Percentiles rank a stretch among this genome's conserved stretches.
phyloP scores from a whole-genome alignment of 2,113 vertebrate species.

The Egretta garzetta region DNA sequence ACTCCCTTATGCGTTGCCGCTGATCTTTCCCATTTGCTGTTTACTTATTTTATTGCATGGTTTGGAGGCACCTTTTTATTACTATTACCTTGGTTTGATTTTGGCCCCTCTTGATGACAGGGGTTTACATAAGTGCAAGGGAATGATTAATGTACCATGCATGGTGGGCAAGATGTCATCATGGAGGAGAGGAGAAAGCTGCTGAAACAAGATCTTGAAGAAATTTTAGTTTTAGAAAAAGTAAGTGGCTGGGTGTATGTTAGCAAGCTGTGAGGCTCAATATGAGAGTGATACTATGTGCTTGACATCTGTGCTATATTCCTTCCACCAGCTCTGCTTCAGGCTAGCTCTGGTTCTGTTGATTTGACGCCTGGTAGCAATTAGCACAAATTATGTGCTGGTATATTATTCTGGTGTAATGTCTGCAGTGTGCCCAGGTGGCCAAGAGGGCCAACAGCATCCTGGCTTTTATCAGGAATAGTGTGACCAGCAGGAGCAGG shows the following conservation, averaged over 20 bases:
- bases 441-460: not conserved
- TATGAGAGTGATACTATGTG: not conserved
- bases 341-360: not conserved
- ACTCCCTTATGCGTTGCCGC: not conserved
- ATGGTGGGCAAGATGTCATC: not conserved
- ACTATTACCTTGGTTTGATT: not conserved
- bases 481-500: not conserved
- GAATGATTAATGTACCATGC: not conserved
- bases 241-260: not conserved
- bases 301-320: not conserved
- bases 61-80: not conserved
- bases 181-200: not conserved
- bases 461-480: not conserved
- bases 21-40: not conserved
- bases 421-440: not conserved
- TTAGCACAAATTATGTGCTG: not conserved
- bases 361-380: not conserved
- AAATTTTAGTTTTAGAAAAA: not conserved
- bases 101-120: not conserved
- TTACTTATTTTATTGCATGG: constrained; percentile 1
- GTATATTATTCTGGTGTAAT: not conserved
- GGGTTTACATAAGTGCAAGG: not conserved
- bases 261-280: not conserved
- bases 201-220: not conserved
- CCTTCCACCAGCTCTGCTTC: not conserved